Evolutionary conservation across 1,140 invertebrate species (phyloP), one percentile per base, ranked within the genome.

Genomic region (Zaprionus ghesquierei): DNA sequence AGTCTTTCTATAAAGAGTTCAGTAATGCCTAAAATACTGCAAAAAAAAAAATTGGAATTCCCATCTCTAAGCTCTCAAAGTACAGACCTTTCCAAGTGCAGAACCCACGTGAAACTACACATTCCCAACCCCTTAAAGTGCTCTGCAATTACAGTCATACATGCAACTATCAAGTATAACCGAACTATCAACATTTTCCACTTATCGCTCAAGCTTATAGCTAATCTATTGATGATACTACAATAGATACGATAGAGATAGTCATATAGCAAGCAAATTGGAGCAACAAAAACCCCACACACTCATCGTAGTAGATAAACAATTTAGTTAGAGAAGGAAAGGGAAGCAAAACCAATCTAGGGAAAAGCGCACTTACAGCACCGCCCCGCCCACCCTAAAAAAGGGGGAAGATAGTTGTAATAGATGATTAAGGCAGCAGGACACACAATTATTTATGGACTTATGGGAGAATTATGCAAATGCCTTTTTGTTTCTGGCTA

Each of bases 401-500:
- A 41, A 15, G 15, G 1, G 6, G 18, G 9, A 3, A 46, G 41
- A 46, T 46, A 46, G 41, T 46, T 46, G 15, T 46, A 46, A 20
- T 46, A 46, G 41, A 22, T 46, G 41, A 46, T 46, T 46, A 46
- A 22, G 18, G 41, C 41, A 44, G n/a, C 38, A 46, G 15, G 8
- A 46, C 18, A 46, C 18, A 46, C 41, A 12, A 46, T 46, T 46
- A 46, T 46, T 46, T 46, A 46, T 46, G 41, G 41, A 46, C 41
- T 46, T 46, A 46, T 46, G 41, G 18, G 15, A 13, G 51, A 64
- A 65, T 71, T 58, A 71, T 71, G 69, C 63, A 66, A 71, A 71
- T 63, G 13, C 35, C 33, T 58, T 69, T 60, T 22, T 63, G 50
- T 22, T 2, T 8, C 41, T 46, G 8, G n/a, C 18, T 22, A 22